Conservation (phyloP, 30 jellyfish, hydroid and myxozoan genomes). For the Mastigias papua region DNA sequence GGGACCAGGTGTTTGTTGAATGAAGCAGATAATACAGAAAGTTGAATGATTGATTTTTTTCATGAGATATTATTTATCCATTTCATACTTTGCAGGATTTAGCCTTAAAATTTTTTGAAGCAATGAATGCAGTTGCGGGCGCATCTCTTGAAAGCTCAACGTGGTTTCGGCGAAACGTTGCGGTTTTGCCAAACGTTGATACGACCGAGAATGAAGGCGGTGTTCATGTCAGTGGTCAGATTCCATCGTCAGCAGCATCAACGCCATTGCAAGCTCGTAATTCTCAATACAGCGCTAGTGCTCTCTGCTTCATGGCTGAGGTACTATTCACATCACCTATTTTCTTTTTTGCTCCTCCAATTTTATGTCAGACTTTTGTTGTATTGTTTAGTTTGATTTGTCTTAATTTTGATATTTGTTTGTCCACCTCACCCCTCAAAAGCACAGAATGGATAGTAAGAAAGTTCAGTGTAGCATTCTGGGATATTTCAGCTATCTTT, state of each 20-base stretch:
- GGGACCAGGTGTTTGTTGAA: too few relatives aligned
- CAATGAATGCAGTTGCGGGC: constrained; percentile 85
- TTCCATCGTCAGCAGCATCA: constrained; percentile 34
- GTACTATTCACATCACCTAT: too few relatives aligned
- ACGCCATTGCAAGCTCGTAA: constrained; percentile 63
- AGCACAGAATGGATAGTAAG: too few relatives aligned
- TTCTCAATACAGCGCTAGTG: constrained; percentile 88
- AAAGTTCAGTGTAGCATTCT: too few relatives aligned
- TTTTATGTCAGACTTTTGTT: background rate
- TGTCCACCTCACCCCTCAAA: too few relatives aligned
- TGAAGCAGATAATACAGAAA: too few relatives aligned
- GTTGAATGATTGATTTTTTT: too few relatives aligned
- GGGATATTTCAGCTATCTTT: too few relatives aligned
- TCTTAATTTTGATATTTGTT: too few relatives aligned
- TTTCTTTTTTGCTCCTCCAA: too few relatives aligned
- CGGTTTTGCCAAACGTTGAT: constrained; percentile 81
- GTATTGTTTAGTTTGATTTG: background rate
- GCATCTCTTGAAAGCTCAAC: constrained; percentile 97
- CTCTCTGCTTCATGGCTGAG: constrained; percentile 92
- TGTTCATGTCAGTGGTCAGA: constrained; percentile 8
- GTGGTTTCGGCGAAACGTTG: constrained; percentile 93
- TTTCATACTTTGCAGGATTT: constrained; percentile 67
- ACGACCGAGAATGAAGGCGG: constrained; percentile 67
- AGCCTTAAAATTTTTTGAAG: constrained; percentile 87
- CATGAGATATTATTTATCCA: background rate